These are phyloP conservation scores for Drosophila cognata DNA, from an alignment of 2,888 invertebrate species.

Conservation along the genomic window DNA sequence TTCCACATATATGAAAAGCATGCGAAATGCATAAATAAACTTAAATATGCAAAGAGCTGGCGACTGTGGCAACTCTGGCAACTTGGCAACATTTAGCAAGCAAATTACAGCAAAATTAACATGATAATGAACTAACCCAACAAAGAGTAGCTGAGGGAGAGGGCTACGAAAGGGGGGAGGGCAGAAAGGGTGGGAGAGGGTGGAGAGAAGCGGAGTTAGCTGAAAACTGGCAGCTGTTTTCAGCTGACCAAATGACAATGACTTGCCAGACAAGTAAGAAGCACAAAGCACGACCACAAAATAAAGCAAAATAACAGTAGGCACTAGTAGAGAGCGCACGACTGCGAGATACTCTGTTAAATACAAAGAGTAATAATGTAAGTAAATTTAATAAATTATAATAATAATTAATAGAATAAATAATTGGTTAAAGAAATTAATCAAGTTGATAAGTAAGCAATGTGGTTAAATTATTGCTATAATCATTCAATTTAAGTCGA, in stretches of 20 bases:
- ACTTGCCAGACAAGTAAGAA: conserved; percentile 54
- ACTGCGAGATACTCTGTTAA: neutral
- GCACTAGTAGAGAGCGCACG: neutral
- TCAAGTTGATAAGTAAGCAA: too few relatives aligned
- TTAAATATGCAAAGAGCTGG: conserved; percentile 69
- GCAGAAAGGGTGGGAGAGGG: neutral
- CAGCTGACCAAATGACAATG: conserved; percentile 78
- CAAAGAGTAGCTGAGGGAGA: conserved; percentile 11
- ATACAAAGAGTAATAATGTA: conserved; percentile 35
- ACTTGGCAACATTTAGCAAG: conserved; percentile 80
- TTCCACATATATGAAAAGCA: conserved; percentile 70
- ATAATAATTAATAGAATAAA: neutral
- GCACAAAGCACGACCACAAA: conserved; percentile 10
- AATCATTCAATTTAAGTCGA: neutral
- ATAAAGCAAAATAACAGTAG: neutral
- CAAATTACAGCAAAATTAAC: conserved; percentile 81
- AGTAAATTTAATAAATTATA: neutral
- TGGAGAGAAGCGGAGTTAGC: conserved; percentile 8
- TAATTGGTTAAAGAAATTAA: neutral
- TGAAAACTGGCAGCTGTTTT: conserved; percentile 72
- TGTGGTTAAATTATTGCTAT: too few relatives aligned
- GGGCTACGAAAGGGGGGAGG: neutral
- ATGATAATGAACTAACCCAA: conserved; percentile 75
- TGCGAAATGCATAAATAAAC: conserved; percentile 73
- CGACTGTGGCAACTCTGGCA: conserved; percentile 63